These are phyloP conservation scores for Ataeniobius toweri DNA, from an alignment of 2,797 vertebrate species.

Conservation along the genomic window DNA sequence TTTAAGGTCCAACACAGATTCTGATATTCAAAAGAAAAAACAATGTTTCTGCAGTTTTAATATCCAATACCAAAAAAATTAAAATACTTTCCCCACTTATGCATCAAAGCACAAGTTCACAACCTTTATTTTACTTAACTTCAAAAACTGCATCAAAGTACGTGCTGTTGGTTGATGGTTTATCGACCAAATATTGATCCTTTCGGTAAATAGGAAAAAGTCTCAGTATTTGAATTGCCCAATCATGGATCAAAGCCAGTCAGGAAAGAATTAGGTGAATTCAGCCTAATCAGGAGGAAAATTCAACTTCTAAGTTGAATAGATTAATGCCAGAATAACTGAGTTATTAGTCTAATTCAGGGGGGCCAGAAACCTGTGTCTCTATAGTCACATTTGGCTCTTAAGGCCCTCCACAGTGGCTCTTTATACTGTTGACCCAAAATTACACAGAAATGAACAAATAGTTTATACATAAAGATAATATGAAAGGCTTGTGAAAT, in stretches of 20 bases:
- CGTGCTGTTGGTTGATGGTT: not conserved
- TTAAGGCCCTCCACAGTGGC: not conserved
- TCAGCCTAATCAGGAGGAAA: too few species aligned
- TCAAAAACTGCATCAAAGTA: not conserved
- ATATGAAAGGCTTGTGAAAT: too few species aligned
- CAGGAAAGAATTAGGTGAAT: too few species aligned
- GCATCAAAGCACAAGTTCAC: not conserved
- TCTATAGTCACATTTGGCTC: not conserved
- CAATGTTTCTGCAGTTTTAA: not conserved
- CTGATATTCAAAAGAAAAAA: not conserved
- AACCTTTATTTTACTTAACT: not conserved
- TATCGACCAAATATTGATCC: not conserved
- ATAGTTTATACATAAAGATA: too few species aligned
- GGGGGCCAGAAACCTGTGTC: too few species aligned
- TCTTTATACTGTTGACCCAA: too few species aligned
- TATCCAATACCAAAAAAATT: too few species aligned
- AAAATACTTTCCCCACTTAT: too few species aligned
- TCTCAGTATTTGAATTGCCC: not conserved
- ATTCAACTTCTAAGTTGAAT: not conserved
- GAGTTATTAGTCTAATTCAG: not conserved
- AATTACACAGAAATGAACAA: not conserved
- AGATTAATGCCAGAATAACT: not conserved
- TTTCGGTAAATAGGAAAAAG: not conserved
- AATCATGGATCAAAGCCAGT: not conserved
- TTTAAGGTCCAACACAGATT: not conserved